These are phyloP conservation scores for Pseudomyrmex cubaensis DNA, from an alignment of 1,140 invertebrate species.

Conservation along the genomic window DNA sequence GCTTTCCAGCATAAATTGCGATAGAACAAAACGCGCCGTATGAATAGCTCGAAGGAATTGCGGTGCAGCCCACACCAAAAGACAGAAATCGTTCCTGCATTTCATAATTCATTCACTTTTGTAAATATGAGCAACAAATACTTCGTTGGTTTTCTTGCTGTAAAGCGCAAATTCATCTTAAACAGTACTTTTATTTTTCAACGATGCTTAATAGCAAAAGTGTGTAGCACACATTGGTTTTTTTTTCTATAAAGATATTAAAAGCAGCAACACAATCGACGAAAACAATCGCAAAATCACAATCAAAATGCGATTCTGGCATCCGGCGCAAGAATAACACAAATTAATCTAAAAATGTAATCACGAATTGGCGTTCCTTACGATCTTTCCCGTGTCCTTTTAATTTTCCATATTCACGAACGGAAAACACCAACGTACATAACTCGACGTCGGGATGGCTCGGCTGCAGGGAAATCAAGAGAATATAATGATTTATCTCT, in stretches of 20 bases:
- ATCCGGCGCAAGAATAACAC: background rate
- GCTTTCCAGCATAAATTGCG: slow-evolving; percentile 23
- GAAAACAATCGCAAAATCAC: too few species aligned
- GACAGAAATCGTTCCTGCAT: slow-evolving; percentile 3
- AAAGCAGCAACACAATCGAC: too few species aligned
- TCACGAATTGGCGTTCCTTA: background rate
- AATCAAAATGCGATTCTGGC: too few species aligned
- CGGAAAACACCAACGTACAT: background rate
- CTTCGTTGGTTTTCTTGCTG: background rate
- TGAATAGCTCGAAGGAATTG: slow-evolving; percentile 15
- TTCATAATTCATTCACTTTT: slow-evolving; percentile 10
- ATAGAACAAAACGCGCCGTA: slow-evolving; percentile 26
- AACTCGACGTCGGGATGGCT: background rate
- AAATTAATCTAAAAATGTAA: background rate
- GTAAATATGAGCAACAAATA: background rate
- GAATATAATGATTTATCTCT: slow-evolving; percentile 35
- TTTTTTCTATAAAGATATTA: too few species aligned
- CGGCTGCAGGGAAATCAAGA: slow-evolving; percentile 49
- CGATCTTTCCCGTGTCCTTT: slow-evolving; percentile 10
- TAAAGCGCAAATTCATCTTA: too few species aligned
- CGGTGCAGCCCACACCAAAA: background rate
- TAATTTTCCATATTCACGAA: slow-evolving; percentile 29
- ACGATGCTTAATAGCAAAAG: too few species aligned
- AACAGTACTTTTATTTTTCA: background rate
- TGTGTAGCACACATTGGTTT: too few species aligned